These are phyloP conservation scores for Alectura lathami DNA, from an alignment of 2,113 vertebrate species.

Conservation along the genomic window DNA sequence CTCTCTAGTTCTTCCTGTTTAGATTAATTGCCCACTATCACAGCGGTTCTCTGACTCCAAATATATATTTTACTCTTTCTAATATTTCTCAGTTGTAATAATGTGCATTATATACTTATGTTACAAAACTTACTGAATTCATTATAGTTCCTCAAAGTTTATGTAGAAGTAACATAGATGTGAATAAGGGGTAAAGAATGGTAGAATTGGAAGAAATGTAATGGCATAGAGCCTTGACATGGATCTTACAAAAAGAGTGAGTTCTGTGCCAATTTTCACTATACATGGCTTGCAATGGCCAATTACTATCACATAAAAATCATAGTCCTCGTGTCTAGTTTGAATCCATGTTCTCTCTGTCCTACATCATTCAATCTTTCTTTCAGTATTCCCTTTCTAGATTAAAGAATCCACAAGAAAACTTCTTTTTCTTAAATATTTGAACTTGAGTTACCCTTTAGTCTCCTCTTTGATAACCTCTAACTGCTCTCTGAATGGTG, in stretches of 20 bases:
- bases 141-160: not conserved
- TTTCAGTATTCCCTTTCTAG: not conserved
- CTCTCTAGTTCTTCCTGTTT: not conserved
- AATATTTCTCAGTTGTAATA: not conserved
- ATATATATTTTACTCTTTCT: not conserved
- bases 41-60: not conserved
- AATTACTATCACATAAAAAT: not conserved
- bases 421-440: not conserved
- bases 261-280: not conserved
- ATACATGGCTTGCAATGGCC: not conserved
- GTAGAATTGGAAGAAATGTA: not conserved
- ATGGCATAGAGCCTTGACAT: not conserved
- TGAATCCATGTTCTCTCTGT: not conserved
- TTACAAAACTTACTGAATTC: not conserved
- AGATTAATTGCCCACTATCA: not conserved
- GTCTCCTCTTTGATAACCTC: not conserved
- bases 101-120: not conserved
- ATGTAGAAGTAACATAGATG: not conserved
- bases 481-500: not conserved
- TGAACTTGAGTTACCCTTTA: not conserved
- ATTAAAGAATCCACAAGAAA: not conserved
- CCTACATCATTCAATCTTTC: not conserved
- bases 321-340: not conserved
- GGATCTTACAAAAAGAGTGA: not conserved
- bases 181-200: not conserved